Conservation (phyloP, 2,113 vertebrate species). For the Rhizomys pruinosus region DNA sequence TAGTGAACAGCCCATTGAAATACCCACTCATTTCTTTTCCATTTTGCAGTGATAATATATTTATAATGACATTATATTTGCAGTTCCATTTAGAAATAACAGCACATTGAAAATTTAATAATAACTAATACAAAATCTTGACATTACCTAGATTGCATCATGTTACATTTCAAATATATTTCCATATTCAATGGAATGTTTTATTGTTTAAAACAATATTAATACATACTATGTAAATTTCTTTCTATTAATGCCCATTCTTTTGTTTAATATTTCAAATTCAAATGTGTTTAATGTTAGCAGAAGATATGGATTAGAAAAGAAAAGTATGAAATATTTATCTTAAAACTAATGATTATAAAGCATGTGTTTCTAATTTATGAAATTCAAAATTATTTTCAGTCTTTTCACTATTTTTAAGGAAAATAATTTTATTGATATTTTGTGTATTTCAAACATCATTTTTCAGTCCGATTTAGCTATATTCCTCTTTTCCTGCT, state of each 20-base stretch:
- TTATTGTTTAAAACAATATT: constrained; percentile 70
- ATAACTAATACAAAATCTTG: constrained; percentile 54
- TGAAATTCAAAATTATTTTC: neutral
- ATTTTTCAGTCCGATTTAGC: too few species aligned
- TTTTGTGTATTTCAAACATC: too few species aligned
- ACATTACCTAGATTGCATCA: constrained; percentile 61
- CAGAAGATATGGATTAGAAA: constrained; percentile 52
- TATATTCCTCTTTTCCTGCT: too few species aligned
- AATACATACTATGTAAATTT: constrained; percentile 14
- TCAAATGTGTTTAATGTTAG: constrained; percentile 63
- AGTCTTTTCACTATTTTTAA: neutral
- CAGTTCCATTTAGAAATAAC: constrained; percentile 70
- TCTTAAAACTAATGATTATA: constrained; percentile 62
- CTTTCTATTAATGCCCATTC: constrained; percentile 41
- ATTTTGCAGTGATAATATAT: constrained; percentile 73
- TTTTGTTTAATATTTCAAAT: constrained; percentile 37
- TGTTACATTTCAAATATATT: constrained; percentile 61
- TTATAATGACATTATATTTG: constrained; percentile 76
- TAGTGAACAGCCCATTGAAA: constrained; percentile 69
- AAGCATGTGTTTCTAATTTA: too few species aligned
- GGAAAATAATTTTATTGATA: too few species aligned
- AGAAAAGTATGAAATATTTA: constrained; percentile 36
- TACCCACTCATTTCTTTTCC: constrained; percentile 64
- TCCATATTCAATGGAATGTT: constrained; percentile 63
- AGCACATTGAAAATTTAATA: constrained; percentile 79